phyloP scores from a whole-genome alignment of 2,113 vertebrate species.

The Microcebus ravelobensis region DNA sequence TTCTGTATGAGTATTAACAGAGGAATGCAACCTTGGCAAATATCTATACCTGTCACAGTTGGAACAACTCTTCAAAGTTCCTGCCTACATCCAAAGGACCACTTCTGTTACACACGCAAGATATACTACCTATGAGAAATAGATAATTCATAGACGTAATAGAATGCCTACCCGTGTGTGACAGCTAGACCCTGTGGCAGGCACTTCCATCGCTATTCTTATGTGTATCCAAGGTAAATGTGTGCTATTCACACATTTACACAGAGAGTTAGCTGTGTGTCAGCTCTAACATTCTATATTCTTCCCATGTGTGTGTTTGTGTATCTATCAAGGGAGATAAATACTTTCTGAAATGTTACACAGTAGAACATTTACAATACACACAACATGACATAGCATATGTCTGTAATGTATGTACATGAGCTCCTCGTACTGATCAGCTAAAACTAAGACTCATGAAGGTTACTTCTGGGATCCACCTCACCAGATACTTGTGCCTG shows the following conservation, averaged over 20 bases:
- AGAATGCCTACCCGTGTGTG: background rate
- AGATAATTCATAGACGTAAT: background rate
- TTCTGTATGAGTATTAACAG: background rate
- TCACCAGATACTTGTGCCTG: background rate
- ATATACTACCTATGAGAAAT: background rate
- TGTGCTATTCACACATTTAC: background rate
- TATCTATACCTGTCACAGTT: background rate
- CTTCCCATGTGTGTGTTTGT: background rate
- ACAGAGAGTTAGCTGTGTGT: background rate
- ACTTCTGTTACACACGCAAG: background rate
- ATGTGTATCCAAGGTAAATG: background rate
- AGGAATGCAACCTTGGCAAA: background rate
- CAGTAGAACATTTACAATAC: background rate
- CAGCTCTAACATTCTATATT: background rate
- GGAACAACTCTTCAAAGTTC: background rate
- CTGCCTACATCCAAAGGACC: background rate
- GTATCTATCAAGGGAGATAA: background rate
- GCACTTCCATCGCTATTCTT: background rate
- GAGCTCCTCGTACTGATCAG: background rate
- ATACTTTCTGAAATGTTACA: background rate
- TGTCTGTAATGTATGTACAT: background rate
- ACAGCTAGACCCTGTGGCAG: background rate
- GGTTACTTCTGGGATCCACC: background rate
- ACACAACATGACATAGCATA: background rate
- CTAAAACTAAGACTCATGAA: constrained; percentile 10